Evolutionary conservation across 2,888 invertebrate genomes (phyloP), one percentile per base, ranked within the genome.

Genomic region (Nineta flava): DNA sequence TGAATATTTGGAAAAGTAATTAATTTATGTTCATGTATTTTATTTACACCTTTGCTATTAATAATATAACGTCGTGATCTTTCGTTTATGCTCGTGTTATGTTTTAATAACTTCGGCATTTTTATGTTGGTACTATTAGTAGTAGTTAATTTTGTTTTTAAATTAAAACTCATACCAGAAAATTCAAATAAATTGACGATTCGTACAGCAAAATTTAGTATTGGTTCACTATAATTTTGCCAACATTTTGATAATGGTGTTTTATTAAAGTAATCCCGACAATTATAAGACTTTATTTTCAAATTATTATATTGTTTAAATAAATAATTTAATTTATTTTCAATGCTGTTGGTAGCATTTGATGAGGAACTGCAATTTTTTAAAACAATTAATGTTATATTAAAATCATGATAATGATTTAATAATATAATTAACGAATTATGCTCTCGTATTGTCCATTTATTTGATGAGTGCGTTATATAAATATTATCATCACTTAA

Each of bases 101-200:
- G 26, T 26, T 7, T 26, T 26, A 26, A 7, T 26, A 26, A 26
- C 7, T 26, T 26, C 26, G 26, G 7, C 4, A 2, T 7, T 26
- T 26, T 26, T 2, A 26, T 26, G 9, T 38, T 9, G 38, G 38
- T 38, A 12, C 3, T n/a, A 38, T 13, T 15, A 38, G 32, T 32
- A 10, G 32, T 32, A 10, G 45, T 42, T 43, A 43, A n/a, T 43
- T 43, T 19, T 9, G 31, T n/a, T 19, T 41, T 42, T 13, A 62
- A 53, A 49, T 61, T 61, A 51, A 64, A 66, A 49, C 61, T 64
- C 9, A 76, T 63, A 2, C 77, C 77, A 9, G 74, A 76, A 53
- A 65, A 65, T 57, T 74, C 68, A 75, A 76, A 77, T 21, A 76
- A 64, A 42, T 72, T 66, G 52, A 69, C 63, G 21, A 72, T 62